A percentile compares a stretch with the other conserved stretches of the same genome.
phyloP scores from a whole-genome alignment of 2,888 invertebrate genomes.

The Synergus itoensis region DNA sequence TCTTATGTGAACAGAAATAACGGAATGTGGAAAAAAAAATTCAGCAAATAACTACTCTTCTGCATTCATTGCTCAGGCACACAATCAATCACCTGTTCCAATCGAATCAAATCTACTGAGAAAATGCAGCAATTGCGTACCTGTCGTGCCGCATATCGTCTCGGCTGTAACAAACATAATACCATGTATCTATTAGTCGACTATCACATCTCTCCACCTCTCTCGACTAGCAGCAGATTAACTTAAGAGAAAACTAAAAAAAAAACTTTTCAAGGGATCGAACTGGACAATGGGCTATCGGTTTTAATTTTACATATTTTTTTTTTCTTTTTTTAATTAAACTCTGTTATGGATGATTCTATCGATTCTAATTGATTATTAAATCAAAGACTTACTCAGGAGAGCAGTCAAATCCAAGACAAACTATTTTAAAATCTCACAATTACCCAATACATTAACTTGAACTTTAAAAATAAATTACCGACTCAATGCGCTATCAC shows the following conservation, averaged over 20 bases:
- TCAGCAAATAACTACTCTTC: constrained; percentile 75
- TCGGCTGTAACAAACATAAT: constrained; percentile 77
- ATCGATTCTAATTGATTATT: constrained; percentile 36
- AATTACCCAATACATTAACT: constrained; percentile 37
- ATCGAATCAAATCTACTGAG: constrained; percentile 74
- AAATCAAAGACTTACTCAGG: constrained; percentile 51
- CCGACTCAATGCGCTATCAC: constrained; percentile 1
- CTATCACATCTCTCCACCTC: constrained; percentile 53
- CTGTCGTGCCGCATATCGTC: constrained; percentile 78
- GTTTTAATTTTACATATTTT: neutral
- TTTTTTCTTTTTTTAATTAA: constrained; percentile 16
- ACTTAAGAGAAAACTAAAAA: constrained; percentile 15
- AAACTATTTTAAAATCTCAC: constrained; percentile 59
- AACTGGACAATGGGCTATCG: neutral
- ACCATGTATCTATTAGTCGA: constrained; percentile 72
- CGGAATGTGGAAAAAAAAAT: constrained; percentile 61
- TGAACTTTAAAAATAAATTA: constrained; percentile 1
- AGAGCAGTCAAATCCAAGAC: constrained; percentile 69
- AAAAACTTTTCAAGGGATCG: neutral
- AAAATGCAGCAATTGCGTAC: constrained; percentile 76
- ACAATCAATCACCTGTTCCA: constrained; percentile 77
- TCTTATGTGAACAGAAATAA: constrained; percentile 77
- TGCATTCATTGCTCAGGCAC: constrained; percentile 78
- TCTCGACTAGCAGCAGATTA: constrained; percentile 43
- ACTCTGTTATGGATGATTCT: neutral